These are phyloP conservation scores for Aplocera efformata DNA, from an alignment of 2,888 invertebrate species.

Conservation along the genomic window DNA sequence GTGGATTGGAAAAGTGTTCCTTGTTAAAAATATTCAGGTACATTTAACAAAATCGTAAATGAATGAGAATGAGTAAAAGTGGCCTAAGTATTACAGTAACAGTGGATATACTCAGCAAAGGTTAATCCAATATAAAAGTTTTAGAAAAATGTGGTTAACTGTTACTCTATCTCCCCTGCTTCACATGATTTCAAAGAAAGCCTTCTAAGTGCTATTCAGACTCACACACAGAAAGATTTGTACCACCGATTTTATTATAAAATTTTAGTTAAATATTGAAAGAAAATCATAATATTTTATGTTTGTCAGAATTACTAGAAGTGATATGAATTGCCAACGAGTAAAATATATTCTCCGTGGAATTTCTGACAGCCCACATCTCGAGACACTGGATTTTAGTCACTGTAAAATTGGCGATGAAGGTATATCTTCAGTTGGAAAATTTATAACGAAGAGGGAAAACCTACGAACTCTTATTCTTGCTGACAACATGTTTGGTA, in stretches of 20 bases:
- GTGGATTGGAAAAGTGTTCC: slow-evolving; percentile 64
- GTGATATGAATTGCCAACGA: slow-evolving; percentile 69
- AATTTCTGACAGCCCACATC: slow-evolving; percentile 52
- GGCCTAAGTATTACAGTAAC: too few relatives aligned
- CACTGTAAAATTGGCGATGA: slow-evolving; percentile 82
- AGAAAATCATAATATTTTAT: too few relatives aligned
- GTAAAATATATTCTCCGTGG: slow-evolving; percentile 69
- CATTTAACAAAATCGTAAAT: not conserved
- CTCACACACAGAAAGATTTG: too few relatives aligned
- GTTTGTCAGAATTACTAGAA: slow-evolving; percentile 68
- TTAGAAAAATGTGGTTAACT: too few relatives aligned
- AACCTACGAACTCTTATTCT: slow-evolving; percentile 70
- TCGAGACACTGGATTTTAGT: slow-evolving; percentile 82
- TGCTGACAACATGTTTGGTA: slow-evolving; percentile 78
- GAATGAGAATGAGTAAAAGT: too few relatives aligned
- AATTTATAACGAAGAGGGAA: slow-evolving; percentile 72
- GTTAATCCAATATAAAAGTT: too few relatives aligned
- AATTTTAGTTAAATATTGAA: too few relatives aligned
- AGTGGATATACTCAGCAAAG: too few relatives aligned
- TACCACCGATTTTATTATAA: too few relatives aligned
- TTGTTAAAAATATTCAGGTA: slow-evolving; percentile 61
- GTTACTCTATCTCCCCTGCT: too few relatives aligned
- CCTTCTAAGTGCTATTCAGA: too few relatives aligned
- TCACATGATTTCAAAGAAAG: too few relatives aligned
- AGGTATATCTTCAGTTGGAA: slow-evolving; percentile 82